Evolutionary conservation across 1,140 invertebrate species (phyloP), one percentile per base, ranked within the genome.

Genomic region (Drosophila guanche): DNA sequence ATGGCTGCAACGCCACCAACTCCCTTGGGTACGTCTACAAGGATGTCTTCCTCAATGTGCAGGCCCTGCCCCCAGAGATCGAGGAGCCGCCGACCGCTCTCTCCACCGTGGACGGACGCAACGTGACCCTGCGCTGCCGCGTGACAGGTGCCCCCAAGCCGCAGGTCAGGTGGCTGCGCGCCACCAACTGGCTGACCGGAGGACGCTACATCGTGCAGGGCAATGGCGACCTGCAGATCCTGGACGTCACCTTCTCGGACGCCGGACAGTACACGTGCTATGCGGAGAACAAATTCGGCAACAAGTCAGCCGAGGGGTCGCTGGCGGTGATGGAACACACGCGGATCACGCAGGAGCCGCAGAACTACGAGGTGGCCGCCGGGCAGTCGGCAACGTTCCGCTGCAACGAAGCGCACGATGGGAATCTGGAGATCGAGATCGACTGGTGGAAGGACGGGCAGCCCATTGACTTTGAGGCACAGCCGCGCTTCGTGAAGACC

Each of bases 1-100:
- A 99, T 89, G 98, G 99, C 48, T 99, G 99, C 92, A 99, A 99
- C 93, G 98, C 98, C 1, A 99, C 98, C 62, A 99, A 99, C 92
- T 96, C 96, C n/a, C 94, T 98, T 73, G 99, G 99, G 29, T 99
- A 99, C 92, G 97, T 99, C 10, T 99, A 98, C 92, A 97, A 98
- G 90, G 98, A 99, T 93, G 97, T 99, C 43, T 99, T 97, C 89
- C 94, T 99, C 5, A 99, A 99, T 93, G 98, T 99, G 5, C 92
- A 98, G 74, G 97, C 97, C 10, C 93, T 99, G 53, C 95, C 96
- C 33, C 98, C 99, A 16, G 96, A 97, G 88, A 98, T 99, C 60
- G 95, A 95, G 10, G 95, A 96, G 83, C 94, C 96, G 1, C 97
- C 98, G 0, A 94, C 93, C 27, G 94, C 96, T 68, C 72, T 96